Conservation (phyloP, 2,888 invertebrate genomes). For the Melolontha melolontha region DNA sequence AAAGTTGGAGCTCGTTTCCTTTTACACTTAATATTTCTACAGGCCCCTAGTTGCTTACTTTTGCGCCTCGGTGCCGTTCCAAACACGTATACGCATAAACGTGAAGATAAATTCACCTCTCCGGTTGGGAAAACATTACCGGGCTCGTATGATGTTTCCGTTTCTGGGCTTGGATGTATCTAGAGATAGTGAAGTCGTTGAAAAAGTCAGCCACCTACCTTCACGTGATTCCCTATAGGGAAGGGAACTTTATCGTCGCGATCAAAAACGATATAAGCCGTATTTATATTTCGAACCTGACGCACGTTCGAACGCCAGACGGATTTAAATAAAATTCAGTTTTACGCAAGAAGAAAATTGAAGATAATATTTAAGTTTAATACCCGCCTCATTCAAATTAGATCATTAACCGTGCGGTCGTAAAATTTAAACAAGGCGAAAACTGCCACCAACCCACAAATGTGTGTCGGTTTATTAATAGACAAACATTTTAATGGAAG, state of each 20-base stretch:
- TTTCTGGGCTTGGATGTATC: too few species aligned
- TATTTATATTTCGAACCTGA: too few species aligned
- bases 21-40: slow-evolving; percentile 43
- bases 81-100: slow-evolving; percentile 19
- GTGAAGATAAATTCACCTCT: slow-evolving; percentile 2
- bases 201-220: too few species aligned
- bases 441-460: slow-evolving; percentile 30
- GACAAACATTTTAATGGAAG: slow-evolving; percentile 31
- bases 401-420: slow-evolving; percentile 24
- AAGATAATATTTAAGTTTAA: too few species aligned
- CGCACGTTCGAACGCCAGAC: too few species aligned
- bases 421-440: slow-evolving; percentile 34
- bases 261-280: too few species aligned
- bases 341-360: too few species aligned
- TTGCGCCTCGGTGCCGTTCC: neutral
- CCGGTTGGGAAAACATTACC: neutral
- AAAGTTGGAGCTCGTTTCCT: slow-evolving; percentile 42
- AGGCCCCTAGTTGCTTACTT: slow-evolving; percentile 15
- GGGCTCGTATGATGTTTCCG: too few species aligned
- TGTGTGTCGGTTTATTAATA: slow-evolving; percentile 31
- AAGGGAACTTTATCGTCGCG: too few species aligned
- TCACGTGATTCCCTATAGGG: too few species aligned
- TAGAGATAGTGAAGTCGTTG: too few species aligned
- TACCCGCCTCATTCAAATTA: neutral
- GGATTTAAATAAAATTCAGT: too few species aligned